A percentile compares a stretch with the other conserved stretches of the same genome.
Evolutionary conservation across 2,113 vertebrate species (phyloP).

Genomic region (Saguinus midas): DNA sequence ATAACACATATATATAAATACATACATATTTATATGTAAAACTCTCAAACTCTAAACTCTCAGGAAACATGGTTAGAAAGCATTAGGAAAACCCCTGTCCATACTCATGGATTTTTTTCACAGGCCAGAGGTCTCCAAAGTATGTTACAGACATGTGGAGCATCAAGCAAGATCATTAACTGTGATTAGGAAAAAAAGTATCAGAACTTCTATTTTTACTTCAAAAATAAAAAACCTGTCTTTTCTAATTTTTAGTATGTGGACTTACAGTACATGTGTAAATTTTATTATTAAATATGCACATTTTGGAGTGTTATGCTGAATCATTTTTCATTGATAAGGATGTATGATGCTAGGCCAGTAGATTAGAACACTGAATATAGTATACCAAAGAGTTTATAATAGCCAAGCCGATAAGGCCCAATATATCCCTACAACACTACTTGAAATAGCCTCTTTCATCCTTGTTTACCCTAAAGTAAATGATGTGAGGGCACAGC

Average conservation of each 20-base stretch:
- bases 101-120: not conserved
- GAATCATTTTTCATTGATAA: not conserved
- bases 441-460: not conserved
- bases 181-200: not conserved
- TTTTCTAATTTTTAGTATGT: not conserved
- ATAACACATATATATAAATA: no score
- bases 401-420: not conserved
- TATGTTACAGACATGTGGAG: not conserved
- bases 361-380: not conserved
- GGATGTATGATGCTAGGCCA: not conserved
- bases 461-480: not conserved
- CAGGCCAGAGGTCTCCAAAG: not conserved
- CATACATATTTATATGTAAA: no score
- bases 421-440: not conserved
- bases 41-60: not conserved
- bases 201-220: not conserved
- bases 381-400: not conserved
- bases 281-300: not conserved
- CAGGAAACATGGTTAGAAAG: not conserved
- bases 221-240: not conserved
- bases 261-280: not conserved
- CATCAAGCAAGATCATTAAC: not conserved
- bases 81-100: not conserved
- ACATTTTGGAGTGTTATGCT: not conserved
- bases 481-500: not conserved